phyloP scores from a whole-genome alignment of 2,888 invertebrate genomes.

The Oscheius sp. region DNA sequence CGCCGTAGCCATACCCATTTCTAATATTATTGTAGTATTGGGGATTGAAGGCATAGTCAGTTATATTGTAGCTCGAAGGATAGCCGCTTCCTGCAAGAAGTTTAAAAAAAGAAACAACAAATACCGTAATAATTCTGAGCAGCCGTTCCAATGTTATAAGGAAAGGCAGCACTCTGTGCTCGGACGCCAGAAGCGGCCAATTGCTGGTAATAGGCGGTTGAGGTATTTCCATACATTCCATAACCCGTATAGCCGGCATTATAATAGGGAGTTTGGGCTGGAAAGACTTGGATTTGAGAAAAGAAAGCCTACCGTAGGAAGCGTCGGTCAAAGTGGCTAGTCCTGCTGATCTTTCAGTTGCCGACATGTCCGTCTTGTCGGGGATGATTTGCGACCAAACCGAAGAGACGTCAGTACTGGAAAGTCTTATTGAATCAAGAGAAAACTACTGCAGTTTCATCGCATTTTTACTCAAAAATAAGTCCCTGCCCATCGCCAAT shows the following conservation, averaged over 20 bases:
- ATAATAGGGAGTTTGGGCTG: slow-evolving; percentile 21
- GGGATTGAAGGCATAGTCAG: slow-evolving; percentile 46
- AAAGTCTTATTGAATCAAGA: not conserved
- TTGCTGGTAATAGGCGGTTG: slow-evolving; percentile 44
- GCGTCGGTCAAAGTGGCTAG: slow-evolving; percentile 18
- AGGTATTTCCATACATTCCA: slow-evolving; percentile 42
- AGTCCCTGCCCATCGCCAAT: too few species aligned
- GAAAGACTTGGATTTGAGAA: not conserved
- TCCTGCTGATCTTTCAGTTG: slow-evolving; percentile 18
- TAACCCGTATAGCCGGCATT: slow-evolving; percentile 38
- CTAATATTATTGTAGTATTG: slow-evolving; percentile 39
- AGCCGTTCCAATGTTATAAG: slow-evolving; percentile 24
- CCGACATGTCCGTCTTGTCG: slow-evolving; percentile 21
- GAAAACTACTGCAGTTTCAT: not conserved
- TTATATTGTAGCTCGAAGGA: slow-evolving; percentile 38
- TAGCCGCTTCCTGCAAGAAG: slow-evolving; percentile 34
- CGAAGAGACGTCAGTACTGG: slow-evolving; percentile 2
- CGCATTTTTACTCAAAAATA: too few species aligned
- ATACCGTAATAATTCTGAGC: slow-evolving; percentile 28
- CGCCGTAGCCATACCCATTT: slow-evolving; percentile 31
- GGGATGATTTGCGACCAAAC: slow-evolving; percentile 20
- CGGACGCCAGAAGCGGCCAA: slow-evolving; percentile 11
- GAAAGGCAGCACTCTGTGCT: slow-evolving; percentile 29
- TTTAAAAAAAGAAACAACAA: not conserved
- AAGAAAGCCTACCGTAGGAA: slow-evolving; percentile 1